Conservation (phyloP, 1,140 invertebrate genomes). For the Pygmarrhopalites habei region DNA sequence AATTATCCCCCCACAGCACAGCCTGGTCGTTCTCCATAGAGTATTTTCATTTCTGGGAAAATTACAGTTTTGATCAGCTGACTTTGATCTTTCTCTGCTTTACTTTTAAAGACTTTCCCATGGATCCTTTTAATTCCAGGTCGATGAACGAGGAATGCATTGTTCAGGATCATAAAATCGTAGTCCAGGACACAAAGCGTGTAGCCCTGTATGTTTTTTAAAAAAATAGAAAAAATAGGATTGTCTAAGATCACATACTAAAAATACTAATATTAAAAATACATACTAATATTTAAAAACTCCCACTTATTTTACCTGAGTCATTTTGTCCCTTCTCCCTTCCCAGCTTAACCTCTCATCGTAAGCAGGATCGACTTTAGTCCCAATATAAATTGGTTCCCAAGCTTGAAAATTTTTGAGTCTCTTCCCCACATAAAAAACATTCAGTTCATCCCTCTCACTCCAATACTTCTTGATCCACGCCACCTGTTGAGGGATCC, state of each 20-base stretch:
- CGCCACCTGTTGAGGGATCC: conserved; percentile 66
- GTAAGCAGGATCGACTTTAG: conserved; percentile 43
- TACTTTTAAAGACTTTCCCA: conserved; percentile 41
- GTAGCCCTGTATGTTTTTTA: conserved; percentile 31
- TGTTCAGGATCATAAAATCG: conserved; percentile 42
- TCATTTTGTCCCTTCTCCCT: conserved; percentile 49
- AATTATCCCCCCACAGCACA: no score
- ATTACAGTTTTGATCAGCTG: conserved; percentile 10
- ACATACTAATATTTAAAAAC: conserved; percentile 32
- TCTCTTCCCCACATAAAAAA: conserved; percentile 38
- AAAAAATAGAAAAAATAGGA: conserved; percentile 37
- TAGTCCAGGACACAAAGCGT: conserved; percentile 38
- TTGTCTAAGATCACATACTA: neutral
- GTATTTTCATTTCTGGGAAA: conserved; percentile 14
- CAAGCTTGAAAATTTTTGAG: conserved; percentile 27
- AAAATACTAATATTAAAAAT: neutral
- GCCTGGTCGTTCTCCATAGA: conserved; percentile 11
- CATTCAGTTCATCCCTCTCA: conserved; percentile 46
- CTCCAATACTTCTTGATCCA: no score
- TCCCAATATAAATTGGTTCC: conserved; percentile 47
- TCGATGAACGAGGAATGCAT: conserved; percentile 40
- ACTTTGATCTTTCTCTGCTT: neutral
- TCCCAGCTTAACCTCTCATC: conserved; percentile 47
- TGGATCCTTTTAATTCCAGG: conserved; percentile 35
- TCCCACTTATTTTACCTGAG: conserved; percentile 45